Evolutionary conservation across 2,888 invertebrate genomes (phyloP).

Genomic region (Plemyria rubiginata): DNA sequence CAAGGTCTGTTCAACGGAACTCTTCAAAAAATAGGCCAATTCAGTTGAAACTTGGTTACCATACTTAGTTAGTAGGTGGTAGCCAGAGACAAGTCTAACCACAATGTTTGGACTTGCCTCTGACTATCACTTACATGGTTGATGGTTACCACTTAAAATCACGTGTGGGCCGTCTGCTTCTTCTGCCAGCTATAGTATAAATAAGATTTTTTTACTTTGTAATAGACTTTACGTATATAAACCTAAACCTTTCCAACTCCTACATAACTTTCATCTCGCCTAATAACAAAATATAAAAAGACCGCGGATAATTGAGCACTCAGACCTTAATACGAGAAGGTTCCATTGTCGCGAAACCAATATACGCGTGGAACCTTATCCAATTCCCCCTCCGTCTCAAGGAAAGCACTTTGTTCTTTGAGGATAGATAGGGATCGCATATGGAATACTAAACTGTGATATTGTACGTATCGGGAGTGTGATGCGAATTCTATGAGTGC

Average conservation of each 20-base stretch:
- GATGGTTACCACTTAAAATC: too few relatives aligned
- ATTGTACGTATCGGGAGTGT: conserved; percentile 38
- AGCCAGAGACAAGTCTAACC: too few relatives aligned
- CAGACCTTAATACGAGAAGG: conserved; percentile 55
- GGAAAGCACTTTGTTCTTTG: conserved; percentile 69
- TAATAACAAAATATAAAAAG: conserved; percentile 43
- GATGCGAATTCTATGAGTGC: conserved; percentile 36
- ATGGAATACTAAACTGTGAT: conserved; percentile 56
- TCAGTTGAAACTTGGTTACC: too few relatives aligned
- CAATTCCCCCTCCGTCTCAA: conserved; percentile 60
- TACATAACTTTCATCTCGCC: conserved; percentile 37
- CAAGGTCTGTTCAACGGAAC: too few relatives aligned
- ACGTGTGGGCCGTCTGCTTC: too few relatives aligned
- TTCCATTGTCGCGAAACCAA: conserved; percentile 58
- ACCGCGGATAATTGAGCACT: conserved; percentile 51
- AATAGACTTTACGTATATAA: neutral
- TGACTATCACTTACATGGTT: too few relatives aligned
- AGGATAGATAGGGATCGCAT: conserved; percentile 60
- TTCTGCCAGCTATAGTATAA: too few relatives aligned
- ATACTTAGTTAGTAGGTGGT: too few relatives aligned
- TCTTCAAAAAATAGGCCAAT: too few relatives aligned
- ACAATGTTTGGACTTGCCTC: too few relatives aligned
- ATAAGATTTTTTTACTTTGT: neutral
- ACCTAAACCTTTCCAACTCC: conserved; percentile 20
- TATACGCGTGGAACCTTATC: conserved; percentile 57